These are phyloP conservation scores for Euphonia xanthogaster DNA, from an alignment of 2,797 vertebrate genomes.

Conservation along the genomic window DNA sequence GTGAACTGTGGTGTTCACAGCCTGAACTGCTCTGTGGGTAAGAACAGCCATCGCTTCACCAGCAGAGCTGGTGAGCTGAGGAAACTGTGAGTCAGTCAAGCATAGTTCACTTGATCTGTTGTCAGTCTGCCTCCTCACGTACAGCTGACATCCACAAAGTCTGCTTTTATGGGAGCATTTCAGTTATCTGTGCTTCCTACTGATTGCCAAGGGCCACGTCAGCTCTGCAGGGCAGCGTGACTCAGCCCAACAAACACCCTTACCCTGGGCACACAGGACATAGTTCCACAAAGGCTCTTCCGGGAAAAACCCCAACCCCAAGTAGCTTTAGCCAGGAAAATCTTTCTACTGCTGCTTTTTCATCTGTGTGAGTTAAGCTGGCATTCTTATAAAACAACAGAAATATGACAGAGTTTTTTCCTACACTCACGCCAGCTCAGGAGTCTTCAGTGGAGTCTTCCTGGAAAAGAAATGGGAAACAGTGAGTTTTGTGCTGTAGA, in stretches of 20 bases:
- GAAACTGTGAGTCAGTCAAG: not conserved
- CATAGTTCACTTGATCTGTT: not conserved
- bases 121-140: not conserved
- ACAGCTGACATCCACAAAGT: not conserved
- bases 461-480: not conserved
- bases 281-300: not conserved
- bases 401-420: not conserved
- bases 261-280: not conserved
- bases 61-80: not conserved
- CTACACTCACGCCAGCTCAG: not conserved
- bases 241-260: not conserved
- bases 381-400: not conserved
- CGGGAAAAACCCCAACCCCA: not conserved
- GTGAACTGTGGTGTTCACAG: rapidly evolving
- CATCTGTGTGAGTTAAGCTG: not conserved
- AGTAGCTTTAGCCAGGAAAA: not conserved
- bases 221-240: not conserved
- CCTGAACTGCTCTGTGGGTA: not conserved
- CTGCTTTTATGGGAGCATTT: not conserved
- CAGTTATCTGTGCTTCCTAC: not conserved
- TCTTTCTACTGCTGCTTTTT: not conserved
- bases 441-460: not conserved
- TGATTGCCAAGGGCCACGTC: not conserved
- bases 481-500: not conserved
- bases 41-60: not conserved